phyloP scores from a whole-genome alignment of 1,140 invertebrate species.

The Eriocheir sinensis region DNA sequence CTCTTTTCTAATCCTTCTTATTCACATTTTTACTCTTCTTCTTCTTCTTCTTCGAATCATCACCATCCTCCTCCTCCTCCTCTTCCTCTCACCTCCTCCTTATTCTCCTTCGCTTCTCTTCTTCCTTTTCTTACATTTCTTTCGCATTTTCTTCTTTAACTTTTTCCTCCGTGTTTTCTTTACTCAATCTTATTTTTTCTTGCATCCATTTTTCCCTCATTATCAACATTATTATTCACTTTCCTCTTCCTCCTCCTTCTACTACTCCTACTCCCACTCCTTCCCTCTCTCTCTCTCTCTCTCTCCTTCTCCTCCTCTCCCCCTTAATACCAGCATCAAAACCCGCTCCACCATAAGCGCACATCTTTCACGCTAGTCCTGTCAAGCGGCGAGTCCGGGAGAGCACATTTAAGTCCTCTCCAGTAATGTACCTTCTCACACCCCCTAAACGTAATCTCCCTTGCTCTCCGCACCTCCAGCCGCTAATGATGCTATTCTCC shows the following conservation, averaged over 20 bases:
- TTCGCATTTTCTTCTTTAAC: too few relatives aligned
- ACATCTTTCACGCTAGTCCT: too few relatives aligned
- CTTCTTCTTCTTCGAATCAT: too few relatives aligned
- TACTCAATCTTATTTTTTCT: too few relatives aligned
- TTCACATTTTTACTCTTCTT: too few relatives aligned
- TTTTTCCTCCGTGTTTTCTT: too few relatives aligned
- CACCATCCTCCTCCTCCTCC: too few relatives aligned
- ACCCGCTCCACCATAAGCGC: too few relatives aligned
- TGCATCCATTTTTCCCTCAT: too few relatives aligned
- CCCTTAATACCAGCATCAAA: neutral
- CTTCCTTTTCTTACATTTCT: neutral
- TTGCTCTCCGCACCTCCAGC: neutral
- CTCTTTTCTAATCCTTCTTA: too few relatives aligned
- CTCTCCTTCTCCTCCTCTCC: neutral
- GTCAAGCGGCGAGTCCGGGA: neutral
- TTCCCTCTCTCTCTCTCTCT: neutral
- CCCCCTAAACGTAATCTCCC: neutral
- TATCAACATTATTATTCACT: too few relatives aligned
- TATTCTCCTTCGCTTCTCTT: too few relatives aligned
- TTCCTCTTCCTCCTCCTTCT: neutral
- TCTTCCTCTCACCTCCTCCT: neutral
- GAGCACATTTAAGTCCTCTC: neutral
- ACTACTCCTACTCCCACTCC: neutral
- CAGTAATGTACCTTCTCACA: neutral
- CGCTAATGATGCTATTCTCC: conserved; percentile 10